Conservation (phyloP, 2,113 vertebrate genomes). For the Pyxicephalus adspersus region DNA sequence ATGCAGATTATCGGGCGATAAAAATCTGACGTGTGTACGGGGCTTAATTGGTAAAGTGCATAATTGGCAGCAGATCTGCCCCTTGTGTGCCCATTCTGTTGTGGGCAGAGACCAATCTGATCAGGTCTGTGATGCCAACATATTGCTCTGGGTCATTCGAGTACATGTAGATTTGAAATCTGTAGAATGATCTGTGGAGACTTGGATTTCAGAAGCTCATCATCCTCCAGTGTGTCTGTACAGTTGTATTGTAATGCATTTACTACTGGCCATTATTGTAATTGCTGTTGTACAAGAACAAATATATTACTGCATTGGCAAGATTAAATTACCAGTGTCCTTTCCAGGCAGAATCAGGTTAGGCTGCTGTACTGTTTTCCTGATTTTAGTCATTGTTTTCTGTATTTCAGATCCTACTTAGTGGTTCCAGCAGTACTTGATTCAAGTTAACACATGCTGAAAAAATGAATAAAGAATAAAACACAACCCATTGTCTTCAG, state of each 20-base stretch:
- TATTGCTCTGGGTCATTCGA: too few species aligned
- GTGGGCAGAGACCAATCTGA: too few species aligned
- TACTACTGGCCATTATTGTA: constrained; percentile 24
- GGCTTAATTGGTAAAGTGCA: too few species aligned
- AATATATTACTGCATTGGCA: constrained; percentile 3
- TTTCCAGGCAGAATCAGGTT: constrained; percentile 9
- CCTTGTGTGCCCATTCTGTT: too few species aligned
- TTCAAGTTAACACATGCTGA: not conserved
- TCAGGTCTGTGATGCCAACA: too few species aligned
- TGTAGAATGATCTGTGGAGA: not conserved
- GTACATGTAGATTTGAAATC: not conserved
- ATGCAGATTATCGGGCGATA: too few species aligned
- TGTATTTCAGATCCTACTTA: not conserved
- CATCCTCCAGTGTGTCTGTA: not conserved
- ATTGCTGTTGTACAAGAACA: constrained; percentile 34
- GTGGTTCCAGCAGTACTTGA: not conserved
- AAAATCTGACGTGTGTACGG: too few species aligned
- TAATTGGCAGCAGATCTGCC: too few species aligned
- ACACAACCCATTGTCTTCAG: too few species aligned
- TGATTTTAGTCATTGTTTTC: not conserved
- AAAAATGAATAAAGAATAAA: too few species aligned
- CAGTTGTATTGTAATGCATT: constrained; percentile 33
- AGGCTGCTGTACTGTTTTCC: not conserved
- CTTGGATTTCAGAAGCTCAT: not conserved
- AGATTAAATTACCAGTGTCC: constrained; percentile 41